phyloP scores from a whole-genome alignment of 2,797 vertebrate species.

The Anguilla megastoma region DNA sequence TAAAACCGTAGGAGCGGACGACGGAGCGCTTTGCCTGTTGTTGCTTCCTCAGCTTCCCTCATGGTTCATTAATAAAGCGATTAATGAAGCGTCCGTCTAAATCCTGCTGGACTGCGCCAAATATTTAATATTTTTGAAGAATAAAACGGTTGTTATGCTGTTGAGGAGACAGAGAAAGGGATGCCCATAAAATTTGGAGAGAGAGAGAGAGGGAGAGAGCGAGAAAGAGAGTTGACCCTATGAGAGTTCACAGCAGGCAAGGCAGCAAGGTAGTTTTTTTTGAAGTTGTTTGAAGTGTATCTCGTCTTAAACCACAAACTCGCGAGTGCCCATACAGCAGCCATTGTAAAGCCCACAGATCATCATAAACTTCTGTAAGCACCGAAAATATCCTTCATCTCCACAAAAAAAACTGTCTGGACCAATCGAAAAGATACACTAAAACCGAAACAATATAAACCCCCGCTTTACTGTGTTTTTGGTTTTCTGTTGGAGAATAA shows the following conservation, averaged over 20 bases:
- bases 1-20: no score
- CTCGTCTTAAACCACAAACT: background rate
- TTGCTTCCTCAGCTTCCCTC: no score
- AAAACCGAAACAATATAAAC: background rate
- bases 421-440: background rate
- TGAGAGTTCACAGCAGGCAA: background rate
- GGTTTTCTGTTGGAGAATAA: conserved; percentile 38
- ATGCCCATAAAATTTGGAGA: background rate
- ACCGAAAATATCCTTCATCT: background rate
- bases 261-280: background rate
- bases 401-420: background rate
- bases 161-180: background rate
- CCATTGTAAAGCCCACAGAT: background rate
- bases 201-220: background rate
- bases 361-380: background rate
- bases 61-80: no score
- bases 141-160: background rate
- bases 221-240: background rate
- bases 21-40: no score
- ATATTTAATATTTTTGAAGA: background rate
- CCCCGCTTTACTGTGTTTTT: conserved; percentile 50
- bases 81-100: no score
- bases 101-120: no score
- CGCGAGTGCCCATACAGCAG: background rate
- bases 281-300: conserved; percentile 4